Evolutionary conservation across 1,140 invertebrate genomes (phyloP).

Genomic region (Pachypeltis micranthus): DNA sequence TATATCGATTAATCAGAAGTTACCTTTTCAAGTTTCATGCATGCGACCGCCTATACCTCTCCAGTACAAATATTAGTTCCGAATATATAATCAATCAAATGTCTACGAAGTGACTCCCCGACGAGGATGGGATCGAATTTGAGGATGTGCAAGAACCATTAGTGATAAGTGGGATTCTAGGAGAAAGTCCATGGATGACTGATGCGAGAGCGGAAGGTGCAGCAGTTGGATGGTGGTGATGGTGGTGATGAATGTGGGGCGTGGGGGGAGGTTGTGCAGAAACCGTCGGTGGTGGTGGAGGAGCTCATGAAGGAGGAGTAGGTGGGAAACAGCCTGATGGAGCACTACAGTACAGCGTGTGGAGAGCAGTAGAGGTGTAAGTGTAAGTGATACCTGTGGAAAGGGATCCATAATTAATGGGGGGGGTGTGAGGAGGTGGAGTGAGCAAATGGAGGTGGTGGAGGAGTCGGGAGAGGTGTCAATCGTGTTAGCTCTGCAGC

Average conservation of each 20-base stretch:
- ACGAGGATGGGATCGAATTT: neutral
- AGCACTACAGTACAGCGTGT: neutral
- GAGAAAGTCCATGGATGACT: neutral
- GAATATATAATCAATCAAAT: no score
- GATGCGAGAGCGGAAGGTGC: neutral
- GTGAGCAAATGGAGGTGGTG: constrained; percentile 35
- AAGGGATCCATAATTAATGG: constrained; percentile 42
- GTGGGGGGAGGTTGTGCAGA: constrained; percentile 21
- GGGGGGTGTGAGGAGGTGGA: constrained; percentile 33
- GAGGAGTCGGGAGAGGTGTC: constrained; percentile 30
- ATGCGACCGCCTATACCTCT: no score
- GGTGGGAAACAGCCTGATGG: constrained; percentile 16
- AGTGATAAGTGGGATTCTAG: neutral
- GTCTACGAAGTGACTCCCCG: no score
- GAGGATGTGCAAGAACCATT: neutral
- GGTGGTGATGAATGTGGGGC: neutral
- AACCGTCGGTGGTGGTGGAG: constrained; percentile 23
- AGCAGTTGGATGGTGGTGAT: neutral
- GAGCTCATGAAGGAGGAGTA: constrained; percentile 12
- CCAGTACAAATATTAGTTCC: no score
- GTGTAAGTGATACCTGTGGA: constrained; percentile 46
- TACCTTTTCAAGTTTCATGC: no score
- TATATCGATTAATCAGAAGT: no score
- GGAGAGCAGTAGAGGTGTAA: constrained; percentile 42
- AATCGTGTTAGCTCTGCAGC: constrained; percentile 27